Conservation (phyloP, 2,888 invertebrate genomes). For the Aspidiotus destructor region DNA sequence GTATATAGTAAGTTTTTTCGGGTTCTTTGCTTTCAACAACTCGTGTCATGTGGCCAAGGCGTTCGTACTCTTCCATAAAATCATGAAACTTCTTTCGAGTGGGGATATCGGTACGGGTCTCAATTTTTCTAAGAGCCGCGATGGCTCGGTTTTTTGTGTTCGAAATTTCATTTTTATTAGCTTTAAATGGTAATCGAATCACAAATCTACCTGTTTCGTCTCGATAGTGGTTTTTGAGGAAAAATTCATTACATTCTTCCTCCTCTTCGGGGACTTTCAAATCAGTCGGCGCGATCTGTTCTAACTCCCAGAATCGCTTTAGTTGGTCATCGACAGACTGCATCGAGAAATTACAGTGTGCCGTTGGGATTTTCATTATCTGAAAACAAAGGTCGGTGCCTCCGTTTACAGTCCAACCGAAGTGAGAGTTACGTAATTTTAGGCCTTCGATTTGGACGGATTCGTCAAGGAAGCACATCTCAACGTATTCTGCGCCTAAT, state of each 20-base stretch:
- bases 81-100: background rate
- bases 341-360: background rate
- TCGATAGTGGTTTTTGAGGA: background rate
- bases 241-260: background rate
- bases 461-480: background rate
- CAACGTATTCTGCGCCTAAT: constrained; percentile 1
- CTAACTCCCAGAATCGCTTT: background rate
- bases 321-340: background rate
- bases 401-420: constrained; percentile 1
- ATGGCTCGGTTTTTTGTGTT: too few species aligned
- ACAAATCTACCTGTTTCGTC: background rate
- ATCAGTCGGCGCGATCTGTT: background rate
- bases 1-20: background rate
- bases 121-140: too few species aligned
- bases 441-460: background rate
- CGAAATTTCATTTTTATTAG: too few species aligned
- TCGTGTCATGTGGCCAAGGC: background rate
- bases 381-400: background rate
- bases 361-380: background rate
- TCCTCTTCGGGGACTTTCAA: background rate
- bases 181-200: background rate
- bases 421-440: background rate
- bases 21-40: background rate
- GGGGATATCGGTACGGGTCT: too few species aligned
- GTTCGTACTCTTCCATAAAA: constrained; percentile 6